Conservation (phyloP, 2,888 invertebrate genomes). For the Poecilus cupreus region DNA sequence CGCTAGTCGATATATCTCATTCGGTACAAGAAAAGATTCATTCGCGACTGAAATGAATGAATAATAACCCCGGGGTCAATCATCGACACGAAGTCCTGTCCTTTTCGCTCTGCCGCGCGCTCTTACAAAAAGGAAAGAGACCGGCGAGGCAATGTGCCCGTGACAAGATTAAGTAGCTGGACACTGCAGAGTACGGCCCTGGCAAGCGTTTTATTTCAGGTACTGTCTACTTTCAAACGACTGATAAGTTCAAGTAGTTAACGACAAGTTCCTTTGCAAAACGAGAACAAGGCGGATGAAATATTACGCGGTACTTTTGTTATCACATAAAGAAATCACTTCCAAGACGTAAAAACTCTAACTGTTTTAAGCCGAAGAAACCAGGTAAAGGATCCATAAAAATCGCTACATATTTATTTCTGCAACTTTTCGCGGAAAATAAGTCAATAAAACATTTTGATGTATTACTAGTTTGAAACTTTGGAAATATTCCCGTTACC, state of each 20-base stretch:
- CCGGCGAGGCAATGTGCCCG: not conserved
- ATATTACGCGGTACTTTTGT: slow-evolving; percentile 16
- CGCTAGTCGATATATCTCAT: slow-evolving; percentile 38
- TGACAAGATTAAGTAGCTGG: slow-evolving; percentile 18
- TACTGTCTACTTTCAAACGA: slow-evolving; percentile 7
- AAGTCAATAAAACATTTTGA: slow-evolving; percentile 36
- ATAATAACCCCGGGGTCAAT: slow-evolving; percentile 39
- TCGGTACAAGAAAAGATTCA: slow-evolving; percentile 38
- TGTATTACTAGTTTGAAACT: slow-evolving; percentile 26
- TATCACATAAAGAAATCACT: no score
- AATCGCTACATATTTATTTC: not conserved
- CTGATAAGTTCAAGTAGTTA: slow-evolving; percentile 19
- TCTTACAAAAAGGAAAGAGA: not conserved
- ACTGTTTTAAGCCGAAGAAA: no score
- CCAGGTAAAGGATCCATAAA: not conserved
- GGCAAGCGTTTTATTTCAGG: not conserved
- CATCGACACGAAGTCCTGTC: not conserved
- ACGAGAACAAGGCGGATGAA: not conserved
- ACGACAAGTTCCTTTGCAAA: not conserved
- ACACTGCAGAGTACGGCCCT: not conserved
- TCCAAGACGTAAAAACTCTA: no score
- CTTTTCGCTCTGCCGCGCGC: not conserved
- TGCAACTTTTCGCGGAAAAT: slow-evolving; percentile 4
- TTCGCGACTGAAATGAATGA: slow-evolving; percentile 43
- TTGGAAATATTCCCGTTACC: not conserved